Evolutionary conservation across 2,888 invertebrate species (phyloP).

Genomic region (Leucophora obtusa): DNA sequence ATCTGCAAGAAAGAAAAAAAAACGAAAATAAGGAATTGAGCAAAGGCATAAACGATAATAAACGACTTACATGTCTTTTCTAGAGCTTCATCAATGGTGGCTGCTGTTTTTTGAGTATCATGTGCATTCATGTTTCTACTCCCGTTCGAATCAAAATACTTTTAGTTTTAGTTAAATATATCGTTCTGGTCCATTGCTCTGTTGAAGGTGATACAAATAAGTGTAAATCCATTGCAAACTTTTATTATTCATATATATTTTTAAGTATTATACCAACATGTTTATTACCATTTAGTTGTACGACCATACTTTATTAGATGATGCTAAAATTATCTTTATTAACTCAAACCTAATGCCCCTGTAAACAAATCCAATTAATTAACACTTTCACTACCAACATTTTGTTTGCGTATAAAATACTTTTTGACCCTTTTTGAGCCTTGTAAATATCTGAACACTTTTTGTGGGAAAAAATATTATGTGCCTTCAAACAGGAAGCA

Average conservation of each 20-base stretch:
- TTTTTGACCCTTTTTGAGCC: no score
- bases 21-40: no score
- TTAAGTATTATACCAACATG: background rate
- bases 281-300: slow-evolving; percentile 2
- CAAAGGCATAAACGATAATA: background rate
- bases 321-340: slow-evolving; percentile 14
- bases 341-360: background rate
- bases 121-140: slow-evolving; percentile 23
- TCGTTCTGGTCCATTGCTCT: background rate
- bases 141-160: background rate
- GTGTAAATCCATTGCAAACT: background rate
- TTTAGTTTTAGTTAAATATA: background rate
- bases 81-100: slow-evolving; percentile 64
- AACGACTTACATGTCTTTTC: slow-evolving; percentile 57
- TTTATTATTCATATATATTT: slow-evolving; percentile 1
- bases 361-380: no score
- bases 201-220: background rate
- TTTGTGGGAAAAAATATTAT: no score
- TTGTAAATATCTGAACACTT: no score
- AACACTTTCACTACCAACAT: no score
- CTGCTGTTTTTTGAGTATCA: slow-evolving; percentile 16
- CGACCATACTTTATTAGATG: background rate
- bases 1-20: slow-evolving; percentile 70
- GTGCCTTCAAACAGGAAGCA: no score
- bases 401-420: no score